Base-by-base conservation (phyloP, 2,797 vertebrate species). In the Aeoliscus strigatus region DNA sequence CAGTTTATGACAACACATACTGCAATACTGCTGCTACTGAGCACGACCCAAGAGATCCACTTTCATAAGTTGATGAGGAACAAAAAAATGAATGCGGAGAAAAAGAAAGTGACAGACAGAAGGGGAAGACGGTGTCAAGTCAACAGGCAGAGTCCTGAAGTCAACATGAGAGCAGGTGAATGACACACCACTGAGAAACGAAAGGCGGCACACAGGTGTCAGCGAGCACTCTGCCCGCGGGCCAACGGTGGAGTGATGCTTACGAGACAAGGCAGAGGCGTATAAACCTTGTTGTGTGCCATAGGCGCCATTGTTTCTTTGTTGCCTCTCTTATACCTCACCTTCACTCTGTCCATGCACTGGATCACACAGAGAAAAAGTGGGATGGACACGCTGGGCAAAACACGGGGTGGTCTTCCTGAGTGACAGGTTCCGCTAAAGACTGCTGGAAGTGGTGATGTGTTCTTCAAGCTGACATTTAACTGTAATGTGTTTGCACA, bases 201-300 rank as follows among this genome's bases (percentile, higher is more conserved):
- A 47, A 10, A 18, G 73, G 70, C 58, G 60, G 66, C 73, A 60
- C 64, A 72, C 71, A 73, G 76, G 83, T 84, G 79, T 83, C 80
- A 81, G 63, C 24, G 29, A 54, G 70, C 72, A 37, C 67, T 78
- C 54, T 56, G 75, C 80, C 82, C 62, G 55, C 45, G 56, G 82
- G 77, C 83, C 66, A 50, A 65, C 21, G 49, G 67, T 12, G 31
- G 60, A 51, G 53, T 77, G 79, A 86, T 48, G 71, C 70, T 73
- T 70, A 82, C 40, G 27, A 83, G 77, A 74, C 60, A 53, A 79
- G 77, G 73, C 74, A 79, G 73, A 74, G 59, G 70, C 54, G 65
- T 58, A 71, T 54, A 67, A 68, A 63, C 24, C 47, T 62, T 38
- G 54, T 66, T 16, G 18, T 36, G 43, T 27, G 46, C 65, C 61